Percentiles rank a stretch among this genome's conserved stretches.
These are phyloP conservation scores for Girardinichthys multiradiatus DNA, from an alignment of 2,113 vertebrate species.

Conservation along the genomic window DNA sequence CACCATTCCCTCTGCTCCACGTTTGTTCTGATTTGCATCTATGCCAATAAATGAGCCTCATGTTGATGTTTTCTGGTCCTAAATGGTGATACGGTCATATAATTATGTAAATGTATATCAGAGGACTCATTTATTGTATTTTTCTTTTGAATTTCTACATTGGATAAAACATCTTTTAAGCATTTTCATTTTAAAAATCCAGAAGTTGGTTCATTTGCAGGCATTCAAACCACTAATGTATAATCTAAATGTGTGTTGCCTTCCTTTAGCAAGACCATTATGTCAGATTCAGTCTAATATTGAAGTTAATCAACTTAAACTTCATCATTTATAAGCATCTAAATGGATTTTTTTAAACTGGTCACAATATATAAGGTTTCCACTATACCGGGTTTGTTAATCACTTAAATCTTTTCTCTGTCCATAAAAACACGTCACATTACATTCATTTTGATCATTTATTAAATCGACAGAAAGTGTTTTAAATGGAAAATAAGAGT, in stretches of 20 bases:
- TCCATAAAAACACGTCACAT: no score
- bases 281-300: no score
- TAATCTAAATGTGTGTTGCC: not conserved
- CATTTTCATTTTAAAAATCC: not conserved
- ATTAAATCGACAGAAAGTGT: no score
- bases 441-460: no score
- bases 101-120: not conserved
- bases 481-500: no score
- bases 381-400: no score
- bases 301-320: no score
- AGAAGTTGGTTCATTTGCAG: not conserved
- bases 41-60: not conserved
- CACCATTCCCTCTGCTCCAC: not conserved
- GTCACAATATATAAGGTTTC: no score
- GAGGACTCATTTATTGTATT: not conserved
- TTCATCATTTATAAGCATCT: not conserved
- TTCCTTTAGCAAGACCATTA: not conserved
- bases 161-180: not conserved
- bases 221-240: not conserved
- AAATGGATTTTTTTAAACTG: not conserved
- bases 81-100: not conserved
- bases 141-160: not conserved
- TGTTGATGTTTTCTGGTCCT: not conserved
- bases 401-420: no score
- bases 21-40: not conserved